A percentile compares a stretch with the other conserved stretches of the same genome.
Conservation (phyloP, 2,888 invertebrate species). For the Laspeyria flexula region DNA sequence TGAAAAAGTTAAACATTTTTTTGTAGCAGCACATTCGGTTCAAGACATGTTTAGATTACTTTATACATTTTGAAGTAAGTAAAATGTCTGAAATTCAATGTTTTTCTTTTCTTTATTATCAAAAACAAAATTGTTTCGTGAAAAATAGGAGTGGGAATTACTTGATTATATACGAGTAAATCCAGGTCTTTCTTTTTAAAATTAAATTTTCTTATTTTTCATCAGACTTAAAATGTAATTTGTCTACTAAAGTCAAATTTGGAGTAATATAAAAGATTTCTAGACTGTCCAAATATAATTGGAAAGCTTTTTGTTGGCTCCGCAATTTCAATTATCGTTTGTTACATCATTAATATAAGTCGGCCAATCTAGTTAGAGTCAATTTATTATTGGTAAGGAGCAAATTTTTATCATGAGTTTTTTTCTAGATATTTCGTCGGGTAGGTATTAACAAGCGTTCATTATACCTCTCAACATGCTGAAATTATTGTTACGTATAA, state of each 20-base stretch:
- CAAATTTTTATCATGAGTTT: not conserved
- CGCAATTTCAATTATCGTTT: slow-evolving; percentile 13
- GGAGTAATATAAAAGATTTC: not conserved
- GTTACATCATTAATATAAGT: slow-evolving; percentile 10
- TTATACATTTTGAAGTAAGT: not conserved
- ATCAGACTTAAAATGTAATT: too few species aligned
- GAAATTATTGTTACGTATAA: too few species aligned
- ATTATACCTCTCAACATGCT: too few species aligned
- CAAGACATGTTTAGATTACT: slow-evolving; percentile 12
- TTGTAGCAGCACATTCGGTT: not conserved
- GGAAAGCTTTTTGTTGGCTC: slow-evolving; percentile 7
- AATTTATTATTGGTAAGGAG: not conserved
- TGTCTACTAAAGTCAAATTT: too few species aligned
- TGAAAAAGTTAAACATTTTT: slow-evolving; percentile 29
- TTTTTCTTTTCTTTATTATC: not conserved
- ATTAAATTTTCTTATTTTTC: not conserved
- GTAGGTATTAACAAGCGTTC: not conserved
- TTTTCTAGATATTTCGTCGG: not conserved
- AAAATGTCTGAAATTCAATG: not conserved
- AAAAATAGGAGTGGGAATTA: not conserved
- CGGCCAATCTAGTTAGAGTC: not conserved
- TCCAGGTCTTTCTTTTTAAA: not conserved
- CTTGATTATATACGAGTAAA: not conserved
- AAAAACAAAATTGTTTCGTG: too few species aligned
- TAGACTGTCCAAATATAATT: not conserved